Base-by-base conservation (phyloP, 2,888 invertebrate genomes). In the Synanthedon formicaeformis region DNA sequence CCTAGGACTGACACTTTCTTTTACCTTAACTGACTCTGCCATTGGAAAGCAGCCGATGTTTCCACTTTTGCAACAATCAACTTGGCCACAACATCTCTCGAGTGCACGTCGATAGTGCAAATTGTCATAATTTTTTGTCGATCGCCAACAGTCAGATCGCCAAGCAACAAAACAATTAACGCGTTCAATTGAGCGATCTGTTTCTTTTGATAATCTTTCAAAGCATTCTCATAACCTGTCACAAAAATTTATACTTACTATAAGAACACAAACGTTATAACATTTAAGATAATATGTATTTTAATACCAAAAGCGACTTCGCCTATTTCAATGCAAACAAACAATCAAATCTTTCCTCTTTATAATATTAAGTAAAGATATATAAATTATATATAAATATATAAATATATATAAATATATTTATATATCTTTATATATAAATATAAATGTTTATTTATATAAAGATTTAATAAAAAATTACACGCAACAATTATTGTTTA, bases 81-180 rank as follows among this genome's bases (percentile, higher is more conserved):
- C 73, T 96, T 96, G 0, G 92, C 92, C 0, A 98, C 96, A 6
- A 98, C 97, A 75, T 98, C 98, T 67, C 98, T 89, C 4, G 96
- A 96, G 70, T 98, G 98, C 1, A 98, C 98, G 72, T 96, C 96
- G 56, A 96, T 97, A 3, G 98, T 98, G 78, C 98, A 98, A 65
- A 98, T 94, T 0, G 98, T 97, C 95, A 97, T 97, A 64, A 98
- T 96, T 79, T 98, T 98, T 78, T 97, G 97, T 12, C 98, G 90
- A 65, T 97, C 96, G 1, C 94, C 94, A 0, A 91, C 88, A 0
- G 91, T 91, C 57, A 98, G 82, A 62, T 97, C 95, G 0, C 95
- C 95, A 59, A 97, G 81, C 52, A 98, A 80, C 52, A 96, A 85
- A 6, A 89, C 87, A 60, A 98, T 98, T n/a, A 98, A 85, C 0